A percentile compares a stretch with the other conserved stretches of the same genome.
phyloP scores from a whole-genome alignment of 2,113 vertebrate species.

The Platanista minor region DNA sequence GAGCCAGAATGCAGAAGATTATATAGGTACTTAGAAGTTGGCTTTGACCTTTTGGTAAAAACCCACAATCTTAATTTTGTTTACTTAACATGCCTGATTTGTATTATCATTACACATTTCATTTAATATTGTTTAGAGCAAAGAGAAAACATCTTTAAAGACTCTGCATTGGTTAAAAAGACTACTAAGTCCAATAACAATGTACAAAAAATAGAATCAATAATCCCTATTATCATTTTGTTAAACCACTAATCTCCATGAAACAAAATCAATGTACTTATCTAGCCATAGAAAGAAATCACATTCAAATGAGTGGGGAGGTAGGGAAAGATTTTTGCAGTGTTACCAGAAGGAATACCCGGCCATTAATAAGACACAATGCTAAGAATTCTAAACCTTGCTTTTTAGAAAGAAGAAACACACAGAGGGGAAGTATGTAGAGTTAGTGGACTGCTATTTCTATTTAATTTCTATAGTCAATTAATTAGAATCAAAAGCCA shows the following conservation, averaged over 20 bases:
- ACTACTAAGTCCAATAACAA: not conserved
- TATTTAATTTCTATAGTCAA: not conserved
- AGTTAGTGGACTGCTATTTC: not conserved
- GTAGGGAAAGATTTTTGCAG: not conserved
- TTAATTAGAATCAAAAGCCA: not conserved
- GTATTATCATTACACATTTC: not conserved
- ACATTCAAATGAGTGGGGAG: not conserved
- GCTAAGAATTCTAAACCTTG: not conserved
- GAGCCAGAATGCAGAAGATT: not conserved
- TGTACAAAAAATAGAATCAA: not conserved
- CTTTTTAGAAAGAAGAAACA: not conserved
- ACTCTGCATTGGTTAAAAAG: not conserved
- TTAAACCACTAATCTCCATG: conserved; percentile 34
- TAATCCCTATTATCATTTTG: conserved; percentile 32
- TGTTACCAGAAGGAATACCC: not conserved
- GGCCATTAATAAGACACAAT: not conserved
- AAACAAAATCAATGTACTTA: conserved; percentile 53
- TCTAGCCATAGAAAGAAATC: conserved; percentile 9
- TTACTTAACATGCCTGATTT: not conserved
- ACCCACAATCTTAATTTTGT: not conserved
- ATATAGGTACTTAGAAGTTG: not conserved
- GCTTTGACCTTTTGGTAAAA: not conserved
- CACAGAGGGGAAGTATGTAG: not conserved
- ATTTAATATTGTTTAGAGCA: conserved; percentile 12
- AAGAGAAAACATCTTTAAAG: conserved; percentile 17